phyloP scores from a whole-genome alignment of 1,140 invertebrate genomes.

The Formica selysi region DNA sequence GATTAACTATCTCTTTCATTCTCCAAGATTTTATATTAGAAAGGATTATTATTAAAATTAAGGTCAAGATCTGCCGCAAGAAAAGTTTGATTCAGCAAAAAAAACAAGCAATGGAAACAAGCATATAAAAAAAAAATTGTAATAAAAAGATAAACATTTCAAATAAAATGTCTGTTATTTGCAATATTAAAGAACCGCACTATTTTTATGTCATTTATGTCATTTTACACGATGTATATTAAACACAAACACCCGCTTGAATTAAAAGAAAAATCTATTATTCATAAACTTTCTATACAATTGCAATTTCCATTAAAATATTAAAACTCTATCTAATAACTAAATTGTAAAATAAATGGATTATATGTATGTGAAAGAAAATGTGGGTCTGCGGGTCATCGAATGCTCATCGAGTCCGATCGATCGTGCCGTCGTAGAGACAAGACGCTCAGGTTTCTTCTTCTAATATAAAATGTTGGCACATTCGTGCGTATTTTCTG shows the following conservation, averaged over 20 bases:
- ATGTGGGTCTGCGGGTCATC: conserved; percentile 83
- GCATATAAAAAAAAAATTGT: background rate
- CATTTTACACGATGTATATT: background rate
- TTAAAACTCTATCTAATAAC: background rate
- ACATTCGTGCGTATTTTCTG: conserved; percentile 76
- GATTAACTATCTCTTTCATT: background rate
- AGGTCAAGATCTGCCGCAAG: background rate
- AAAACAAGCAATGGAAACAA: background rate
- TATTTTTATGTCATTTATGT: background rate
- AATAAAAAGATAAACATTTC: background rate
- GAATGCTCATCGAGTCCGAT: conserved; percentile 70
- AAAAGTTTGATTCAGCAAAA: background rate
- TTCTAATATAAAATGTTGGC: conserved; percentile 73
- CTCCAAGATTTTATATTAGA: background rate
- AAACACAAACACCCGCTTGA: background rate
- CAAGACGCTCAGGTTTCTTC: conserved; percentile 58
- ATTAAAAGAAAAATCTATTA: background rate
- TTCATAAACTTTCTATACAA: background rate
- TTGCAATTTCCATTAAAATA: background rate
- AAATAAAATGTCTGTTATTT: background rate
- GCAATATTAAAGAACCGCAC: background rate
- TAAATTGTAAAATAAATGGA: no score
- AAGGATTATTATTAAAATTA: conserved; percentile 11
- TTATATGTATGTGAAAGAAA: conserved; percentile 34
- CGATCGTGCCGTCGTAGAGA: conserved; percentile 48